Evolutionary conservation across 92 coral and sea anemone genomes (phyloP), one percentile per base, ranked within the genome.

Genomic region (Epizoanthus rinbou): DNA sequence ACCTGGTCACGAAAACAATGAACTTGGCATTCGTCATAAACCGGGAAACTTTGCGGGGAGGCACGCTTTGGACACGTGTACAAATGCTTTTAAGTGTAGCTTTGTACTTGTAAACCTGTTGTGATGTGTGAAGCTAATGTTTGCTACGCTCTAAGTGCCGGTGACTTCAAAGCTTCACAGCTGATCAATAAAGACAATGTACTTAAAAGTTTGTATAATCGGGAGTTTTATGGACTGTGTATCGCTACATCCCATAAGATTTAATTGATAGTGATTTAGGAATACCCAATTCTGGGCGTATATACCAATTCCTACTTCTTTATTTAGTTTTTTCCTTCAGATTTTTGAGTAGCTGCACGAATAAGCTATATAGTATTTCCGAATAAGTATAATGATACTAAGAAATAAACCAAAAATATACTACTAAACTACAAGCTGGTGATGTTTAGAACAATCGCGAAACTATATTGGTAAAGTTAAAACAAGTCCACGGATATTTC

Each of bases 1-100:
- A 50, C 54, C 54, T 9, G 54, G 14, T 50, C 54, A 50, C 54
- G 54, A 50, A 50, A 50, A 50, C 0, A 74, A 14, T 74, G 80
- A 74, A 74, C 80, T 74, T 74, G 80, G 50, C 80, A 74, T 74
- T 74, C 64, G 50, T 28, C 64, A 74, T 13, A 23, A 47, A 28
- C 15, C 5, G 45, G 31, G 28, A 53, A 74, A 71, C 28, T 37
- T 2, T 54, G 18, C 14, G 43, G 5, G 35, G 62, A 17, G 43
- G 63, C 64, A 74, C 79, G 45, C 80, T 24, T 31, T 74, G 5
- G 52, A 16, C 65, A 56, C 80, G 80, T 74, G 80, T 63, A 15
- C 64, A 24, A 50, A 11, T 56, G 37, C 18, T 56, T 16, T 56
- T 24, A 56, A 50, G 54, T 50, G 3, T 25, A 5, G 65, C 63